Evolutionary conservation across 2,113 vertebrate species (phyloP).

Genomic region (Hippoglossus stenolepis): DNA sequence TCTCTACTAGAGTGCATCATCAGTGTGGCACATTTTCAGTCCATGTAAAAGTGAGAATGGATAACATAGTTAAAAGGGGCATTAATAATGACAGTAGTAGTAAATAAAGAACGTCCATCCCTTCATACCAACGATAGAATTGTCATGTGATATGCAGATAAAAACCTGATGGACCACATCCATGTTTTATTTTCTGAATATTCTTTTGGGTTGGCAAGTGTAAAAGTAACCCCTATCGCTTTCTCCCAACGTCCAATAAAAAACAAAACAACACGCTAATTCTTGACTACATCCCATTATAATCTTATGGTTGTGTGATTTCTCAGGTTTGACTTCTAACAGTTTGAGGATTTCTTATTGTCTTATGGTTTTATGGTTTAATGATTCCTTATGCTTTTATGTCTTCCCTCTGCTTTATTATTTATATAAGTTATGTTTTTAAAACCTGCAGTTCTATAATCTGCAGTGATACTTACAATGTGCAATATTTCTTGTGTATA

Average conservation of each 20-base stretch:
- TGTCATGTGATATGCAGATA: no score
- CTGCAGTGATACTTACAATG: not conserved
- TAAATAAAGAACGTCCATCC: no score
- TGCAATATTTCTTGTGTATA: not conserved
- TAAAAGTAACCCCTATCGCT: not conserved
- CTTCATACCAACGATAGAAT: no score
- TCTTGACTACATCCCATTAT: not conserved
- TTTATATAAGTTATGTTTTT: not conserved
- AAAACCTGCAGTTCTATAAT: not conserved
- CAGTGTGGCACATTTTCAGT: no score
- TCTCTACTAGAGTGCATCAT: no score
- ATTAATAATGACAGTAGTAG: no score
- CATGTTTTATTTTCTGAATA: no score
- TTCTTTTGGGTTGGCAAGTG: no score
- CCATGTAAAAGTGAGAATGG: no score
- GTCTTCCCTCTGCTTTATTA: not conserved
- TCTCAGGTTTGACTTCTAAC: not conserved
- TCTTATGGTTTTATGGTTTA: not conserved
- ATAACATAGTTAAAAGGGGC: no score
- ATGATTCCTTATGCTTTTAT: not conserved
- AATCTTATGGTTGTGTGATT: not conserved
- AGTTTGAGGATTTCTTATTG: not conserved
- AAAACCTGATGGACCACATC: no score
- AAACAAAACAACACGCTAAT: not conserved
- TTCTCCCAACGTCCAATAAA: not conserved